Conservation (phyloP, 2,797 vertebrate genomes). For the Megalops cyprinoides region DNA sequence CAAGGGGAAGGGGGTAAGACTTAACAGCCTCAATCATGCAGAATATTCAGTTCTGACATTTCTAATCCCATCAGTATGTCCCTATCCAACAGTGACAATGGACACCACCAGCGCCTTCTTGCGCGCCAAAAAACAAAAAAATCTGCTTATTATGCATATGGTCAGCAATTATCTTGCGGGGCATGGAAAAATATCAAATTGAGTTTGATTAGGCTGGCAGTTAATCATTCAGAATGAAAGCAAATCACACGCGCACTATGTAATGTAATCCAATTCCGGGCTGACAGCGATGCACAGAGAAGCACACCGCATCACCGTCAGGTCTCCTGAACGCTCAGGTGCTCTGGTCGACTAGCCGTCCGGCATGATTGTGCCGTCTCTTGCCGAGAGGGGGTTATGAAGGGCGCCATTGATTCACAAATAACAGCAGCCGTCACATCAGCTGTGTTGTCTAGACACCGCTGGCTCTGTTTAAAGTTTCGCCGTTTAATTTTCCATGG, state of each 20-base stretch:
- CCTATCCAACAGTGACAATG: too few relatives aligned
- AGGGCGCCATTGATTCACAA: conserved; percentile 43
- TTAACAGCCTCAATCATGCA: too few relatives aligned
- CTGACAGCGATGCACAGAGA: background rate
- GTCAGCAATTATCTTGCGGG: background rate
- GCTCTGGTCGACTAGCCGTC: background rate
- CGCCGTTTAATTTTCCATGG: background rate
- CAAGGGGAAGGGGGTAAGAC: too few relatives aligned
- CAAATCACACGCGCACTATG: background rate
- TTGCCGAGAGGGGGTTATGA: background rate
- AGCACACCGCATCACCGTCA: background rate
- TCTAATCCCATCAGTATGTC: too few relatives aligned
- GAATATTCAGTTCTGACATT: too few relatives aligned
- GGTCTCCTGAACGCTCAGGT: background rate
- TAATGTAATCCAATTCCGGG: background rate
- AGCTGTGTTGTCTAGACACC: conserved; percentile 37
- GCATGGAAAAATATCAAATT: background rate
- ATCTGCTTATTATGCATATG: background rate
- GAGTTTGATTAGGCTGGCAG: background rate
- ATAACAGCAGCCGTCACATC: conserved; percentile 43
- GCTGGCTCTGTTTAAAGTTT: background rate
- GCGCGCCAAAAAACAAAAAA: too few relatives aligned
- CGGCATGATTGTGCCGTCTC: background rate
- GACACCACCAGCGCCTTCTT: too few relatives aligned
- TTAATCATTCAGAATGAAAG: background rate